These are phyloP conservation scores for Nothocercus nigrocapillus DNA, from an alignment of 2,113 vertebrate genomes.

Conservation along the genomic window DNA sequence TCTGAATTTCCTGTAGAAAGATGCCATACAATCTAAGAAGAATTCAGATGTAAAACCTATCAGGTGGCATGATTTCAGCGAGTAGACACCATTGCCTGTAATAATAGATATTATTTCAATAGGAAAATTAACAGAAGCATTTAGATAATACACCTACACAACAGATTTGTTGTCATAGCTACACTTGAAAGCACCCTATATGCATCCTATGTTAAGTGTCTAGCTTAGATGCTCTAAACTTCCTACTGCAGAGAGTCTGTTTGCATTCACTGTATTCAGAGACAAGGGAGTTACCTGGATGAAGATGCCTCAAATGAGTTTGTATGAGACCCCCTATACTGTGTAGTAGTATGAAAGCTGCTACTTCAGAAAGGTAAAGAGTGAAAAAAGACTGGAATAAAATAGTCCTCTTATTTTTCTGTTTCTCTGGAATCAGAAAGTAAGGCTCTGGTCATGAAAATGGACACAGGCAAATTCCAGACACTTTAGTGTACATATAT, in stretches of 20 bases:
- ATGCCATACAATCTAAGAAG: background rate
- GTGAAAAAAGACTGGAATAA: background rate
- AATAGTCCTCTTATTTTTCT: rapidly evolving
- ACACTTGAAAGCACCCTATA: background rate
- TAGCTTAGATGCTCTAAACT: background rate
- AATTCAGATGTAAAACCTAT: background rate
- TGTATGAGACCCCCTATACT: background rate
- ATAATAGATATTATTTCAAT: background rate
- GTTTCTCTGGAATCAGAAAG: background rate
- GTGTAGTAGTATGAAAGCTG: background rate
- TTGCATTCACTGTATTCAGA: background rate
- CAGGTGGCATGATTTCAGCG: background rate
- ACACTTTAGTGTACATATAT: background rate
- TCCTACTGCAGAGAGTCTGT: background rate
- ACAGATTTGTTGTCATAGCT: background rate
- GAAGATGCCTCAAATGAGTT: background rate
- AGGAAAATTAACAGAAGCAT: background rate
- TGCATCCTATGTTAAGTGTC: background rate
- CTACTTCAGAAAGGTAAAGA: background rate
- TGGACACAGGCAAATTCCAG: background rate
- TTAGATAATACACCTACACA: background rate
- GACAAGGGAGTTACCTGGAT: background rate
- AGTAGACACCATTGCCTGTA: background rate
- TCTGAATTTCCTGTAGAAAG: background rate
- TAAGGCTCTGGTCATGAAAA: background rate